A percentile compares a stretch with the other conserved stretches of the same genome.
Evolutionary conservation across 1,140 invertebrate species (phyloP).

Genomic region (Bradynema listronoti): DNA sequence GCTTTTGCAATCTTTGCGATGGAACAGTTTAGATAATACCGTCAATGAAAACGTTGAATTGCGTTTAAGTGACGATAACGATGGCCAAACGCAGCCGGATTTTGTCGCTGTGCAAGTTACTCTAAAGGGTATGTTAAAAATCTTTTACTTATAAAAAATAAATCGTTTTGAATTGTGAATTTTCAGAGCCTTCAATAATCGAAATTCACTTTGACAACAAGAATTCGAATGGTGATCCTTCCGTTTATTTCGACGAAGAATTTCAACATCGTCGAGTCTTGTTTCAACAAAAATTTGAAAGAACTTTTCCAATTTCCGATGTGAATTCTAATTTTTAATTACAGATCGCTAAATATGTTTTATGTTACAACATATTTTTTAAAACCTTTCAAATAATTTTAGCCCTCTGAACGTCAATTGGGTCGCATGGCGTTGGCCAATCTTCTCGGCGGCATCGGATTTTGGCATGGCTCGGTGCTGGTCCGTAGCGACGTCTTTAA

Average conservation of each 20-base stretch:
- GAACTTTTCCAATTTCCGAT: slow-evolving; percentile 15
- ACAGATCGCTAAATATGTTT: no score
- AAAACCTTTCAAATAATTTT: no score
- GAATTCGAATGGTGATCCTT: no score
- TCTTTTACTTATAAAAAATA: neutral
- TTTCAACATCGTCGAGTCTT: no score
- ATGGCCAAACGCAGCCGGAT: slow-evolving; percentile 1
- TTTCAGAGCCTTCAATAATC: slow-evolving; percentile 16
- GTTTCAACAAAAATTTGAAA: slow-evolving; percentile 12
- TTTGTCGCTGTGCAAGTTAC: slow-evolving; percentile 22
- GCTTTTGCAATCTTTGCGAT: slow-evolving; percentile 18
- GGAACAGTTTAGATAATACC: no score
- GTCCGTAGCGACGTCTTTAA: slow-evolving; percentile 9
- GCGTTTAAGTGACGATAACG: slow-evolving; percentile 7
- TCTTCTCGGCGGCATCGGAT: slow-evolving; percentile 77
- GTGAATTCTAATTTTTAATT: slow-evolving; percentile 18
- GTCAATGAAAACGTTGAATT: slow-evolving; percentile 4
- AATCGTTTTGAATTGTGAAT: slow-evolving; percentile 4
- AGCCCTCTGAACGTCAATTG: no score
- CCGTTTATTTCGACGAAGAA: slow-evolving; percentile 6
- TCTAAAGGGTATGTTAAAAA: slow-evolving; percentile 8
- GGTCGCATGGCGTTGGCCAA: slow-evolving; percentile 68
- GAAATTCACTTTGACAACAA: no score
- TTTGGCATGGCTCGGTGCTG: slow-evolving; percentile 30
- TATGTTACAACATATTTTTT: no score